phyloP scores from a whole-genome alignment of 2,797 vertebrate species.

The Uromys caudimaculatus region DNA sequence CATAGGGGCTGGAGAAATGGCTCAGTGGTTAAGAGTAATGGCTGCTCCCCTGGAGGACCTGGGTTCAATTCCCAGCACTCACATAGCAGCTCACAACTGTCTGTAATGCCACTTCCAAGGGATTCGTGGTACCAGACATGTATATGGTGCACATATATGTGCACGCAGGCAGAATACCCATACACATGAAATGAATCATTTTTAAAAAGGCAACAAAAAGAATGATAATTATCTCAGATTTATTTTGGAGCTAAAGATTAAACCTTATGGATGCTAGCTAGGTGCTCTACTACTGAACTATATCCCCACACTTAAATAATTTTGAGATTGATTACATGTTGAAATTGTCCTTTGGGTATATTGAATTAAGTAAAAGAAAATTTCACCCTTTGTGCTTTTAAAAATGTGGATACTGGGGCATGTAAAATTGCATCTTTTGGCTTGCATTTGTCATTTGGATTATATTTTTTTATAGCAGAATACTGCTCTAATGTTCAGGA shows the following conservation, averaged over 20 bases:
- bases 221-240: conserved; percentile 32
- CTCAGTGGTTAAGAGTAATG: not conserved
- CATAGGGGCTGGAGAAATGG: not conserved
- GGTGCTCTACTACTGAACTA: not conserved
- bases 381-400: conserved; percentile 55
- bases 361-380: conserved; percentile 43
- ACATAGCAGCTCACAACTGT: not conserved
- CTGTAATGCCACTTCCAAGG: not conserved
- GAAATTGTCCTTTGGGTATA: conserved; percentile 60
- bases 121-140: not conserved
- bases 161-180: not conserved
- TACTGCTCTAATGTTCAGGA: conserved; percentile 46
- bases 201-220: not conserved
- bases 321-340: conserved; percentile 52
- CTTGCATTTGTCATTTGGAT: conserved; percentile 49
- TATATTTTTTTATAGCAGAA: conserved; percentile 67
- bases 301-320: not conserved
- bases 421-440: conserved; percentile 20
- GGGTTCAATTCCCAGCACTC: too few species aligned
- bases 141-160: not conserved
- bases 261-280: not conserved
- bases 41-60: not conserved
- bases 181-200: not conserved
- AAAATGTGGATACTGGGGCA: conserved; percentile 15
- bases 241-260: not conserved